phyloP scores from a whole-genome alignment of 2,797 vertebrate genomes.

The Crocodylus rhombifer region DNA sequence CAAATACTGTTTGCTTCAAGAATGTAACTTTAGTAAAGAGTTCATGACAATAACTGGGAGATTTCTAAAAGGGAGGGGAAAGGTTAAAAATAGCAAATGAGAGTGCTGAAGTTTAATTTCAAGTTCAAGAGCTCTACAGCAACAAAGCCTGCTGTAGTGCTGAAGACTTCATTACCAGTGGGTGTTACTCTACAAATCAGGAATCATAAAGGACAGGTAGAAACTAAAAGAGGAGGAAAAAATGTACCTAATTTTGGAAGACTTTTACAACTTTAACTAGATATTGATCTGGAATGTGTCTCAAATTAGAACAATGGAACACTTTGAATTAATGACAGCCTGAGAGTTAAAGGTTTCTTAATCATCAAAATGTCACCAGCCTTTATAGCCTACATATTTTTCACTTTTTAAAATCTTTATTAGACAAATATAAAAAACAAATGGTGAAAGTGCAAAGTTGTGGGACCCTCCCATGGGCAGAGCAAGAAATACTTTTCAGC shows the following conservation, averaged over 20 bases:
- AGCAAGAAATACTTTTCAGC: too few relatives aligned
- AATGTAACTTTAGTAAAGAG: conserved; percentile 3
- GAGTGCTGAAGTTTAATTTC: conserved; percentile 65
- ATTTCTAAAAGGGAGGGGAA: conserved; percentile 47
- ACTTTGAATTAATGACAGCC: background rate
- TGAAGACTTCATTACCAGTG: conserved; percentile 57
- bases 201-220: conserved; percentile 34
- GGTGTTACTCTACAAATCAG: conserved; percentile 71
- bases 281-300: background rate
- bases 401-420: too few relatives aligned
- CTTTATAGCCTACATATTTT: background rate
- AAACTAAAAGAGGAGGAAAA: conserved; percentile 35
- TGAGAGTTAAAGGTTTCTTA: background rate
- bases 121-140: conserved; percentile 53
- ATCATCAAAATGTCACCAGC: background rate
- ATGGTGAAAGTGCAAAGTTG: too few relatives aligned
- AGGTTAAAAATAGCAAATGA: conserved; percentile 59
- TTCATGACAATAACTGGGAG: background rate
- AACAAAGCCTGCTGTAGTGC: conserved; percentile 68
- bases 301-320: background rate
- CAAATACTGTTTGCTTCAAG: conserved; percentile 19
- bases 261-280: background rate
- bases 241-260: conserved; percentile 11
- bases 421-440: too few relatives aligned
- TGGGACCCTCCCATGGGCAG: too few relatives aligned